Percentiles rank a stretch among this genome's conserved stretches.
phyloP scores from a whole-genome alignment of 2,797 vertebrate genomes.

The Lateolabrax maculatus region DNA sequence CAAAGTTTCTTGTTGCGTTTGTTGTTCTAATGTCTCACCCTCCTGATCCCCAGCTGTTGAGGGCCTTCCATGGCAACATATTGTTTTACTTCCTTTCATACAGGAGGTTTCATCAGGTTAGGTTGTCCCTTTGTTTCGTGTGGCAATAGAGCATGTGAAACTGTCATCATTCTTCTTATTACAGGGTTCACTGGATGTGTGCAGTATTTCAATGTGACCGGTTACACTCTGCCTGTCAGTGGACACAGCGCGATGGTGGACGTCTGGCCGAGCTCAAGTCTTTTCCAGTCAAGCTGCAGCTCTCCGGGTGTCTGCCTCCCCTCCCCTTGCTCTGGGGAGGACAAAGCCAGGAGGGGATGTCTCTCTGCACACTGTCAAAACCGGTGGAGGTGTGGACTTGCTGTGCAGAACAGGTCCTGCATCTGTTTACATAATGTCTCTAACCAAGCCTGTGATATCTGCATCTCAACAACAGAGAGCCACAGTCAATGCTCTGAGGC shows the following conservation, averaged over 20 bases:
- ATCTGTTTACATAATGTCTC: constrained; percentile 80
- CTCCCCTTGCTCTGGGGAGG: constrained; percentile 63
- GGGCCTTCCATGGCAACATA: background rate
- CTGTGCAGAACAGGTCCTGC: constrained; percentile 68
- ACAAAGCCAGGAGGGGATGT: constrained; percentile 52
- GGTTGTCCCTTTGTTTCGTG: background rate
- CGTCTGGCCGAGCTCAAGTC: constrained; percentile 68
- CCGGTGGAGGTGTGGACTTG: constrained; percentile 46
- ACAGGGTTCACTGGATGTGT: constrained; percentile 86
- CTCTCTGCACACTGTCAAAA: constrained; percentile 68
- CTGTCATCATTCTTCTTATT: constrained; percentile 6
- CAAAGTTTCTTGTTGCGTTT: background rate
- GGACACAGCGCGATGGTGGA: constrained; percentile 76
- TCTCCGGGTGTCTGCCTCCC: constrained; percentile 69
- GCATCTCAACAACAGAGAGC: constrained; percentile 48
- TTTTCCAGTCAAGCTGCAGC: constrained; percentile 74
- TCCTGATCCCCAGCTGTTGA: background rate
- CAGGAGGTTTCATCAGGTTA: background rate
- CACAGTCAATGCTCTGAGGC: constrained; percentile 59
- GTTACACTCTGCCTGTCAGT: constrained; percentile 74
- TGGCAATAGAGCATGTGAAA: background rate
- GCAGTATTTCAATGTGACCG: constrained; percentile 77
- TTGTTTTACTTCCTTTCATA: background rate
- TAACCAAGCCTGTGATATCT: constrained; percentile 74
- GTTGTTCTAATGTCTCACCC: background rate